These are phyloP conservation scores for Columba guinea DNA, from an alignment of 2,797 vertebrate species.

Conservation along the genomic window DNA sequence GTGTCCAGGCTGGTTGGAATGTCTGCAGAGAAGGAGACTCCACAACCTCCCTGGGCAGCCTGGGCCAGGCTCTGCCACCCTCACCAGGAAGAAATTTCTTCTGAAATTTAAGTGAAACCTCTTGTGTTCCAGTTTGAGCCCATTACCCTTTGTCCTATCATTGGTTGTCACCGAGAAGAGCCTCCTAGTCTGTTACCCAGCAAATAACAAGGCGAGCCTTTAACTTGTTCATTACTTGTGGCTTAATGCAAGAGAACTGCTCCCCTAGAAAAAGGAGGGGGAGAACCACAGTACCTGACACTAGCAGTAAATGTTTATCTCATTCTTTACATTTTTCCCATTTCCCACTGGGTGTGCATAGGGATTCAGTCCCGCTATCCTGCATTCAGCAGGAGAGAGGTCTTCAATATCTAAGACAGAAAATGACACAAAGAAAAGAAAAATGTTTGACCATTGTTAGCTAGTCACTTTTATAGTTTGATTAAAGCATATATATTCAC, in stretches of 20 bases:
- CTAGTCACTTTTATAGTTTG: neutral
- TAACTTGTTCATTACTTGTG: neutral
- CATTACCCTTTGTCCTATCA: too few species aligned
- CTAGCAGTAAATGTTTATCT: neutral
- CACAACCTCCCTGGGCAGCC: too few species aligned
- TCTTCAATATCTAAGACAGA: neutral
- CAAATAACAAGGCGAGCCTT: neutral
- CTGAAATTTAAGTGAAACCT: too few species aligned
- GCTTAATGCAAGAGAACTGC: neutral
- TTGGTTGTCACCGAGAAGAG: too few species aligned
- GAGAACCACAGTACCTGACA: neutral
- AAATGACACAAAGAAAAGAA: neutral
- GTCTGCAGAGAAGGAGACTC: too few species aligned
- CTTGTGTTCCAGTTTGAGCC: too few species aligned
- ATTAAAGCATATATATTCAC: neutral
- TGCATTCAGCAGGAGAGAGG: neutral
- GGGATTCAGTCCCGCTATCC: neutral
- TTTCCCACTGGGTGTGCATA: neutral
- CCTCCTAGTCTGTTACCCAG: neutral
- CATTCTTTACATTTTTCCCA: neutral
- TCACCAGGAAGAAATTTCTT: too few species aligned
- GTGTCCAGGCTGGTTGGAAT: too few species aligned
- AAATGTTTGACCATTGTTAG: neutral
- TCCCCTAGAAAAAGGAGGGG: neutral
- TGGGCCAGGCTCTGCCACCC: too few species aligned